These are phyloP conservation scores for Muricea muricata DNA, from an alignment of 92 coral and sea anemone species.

Conservation along the genomic window DNA sequence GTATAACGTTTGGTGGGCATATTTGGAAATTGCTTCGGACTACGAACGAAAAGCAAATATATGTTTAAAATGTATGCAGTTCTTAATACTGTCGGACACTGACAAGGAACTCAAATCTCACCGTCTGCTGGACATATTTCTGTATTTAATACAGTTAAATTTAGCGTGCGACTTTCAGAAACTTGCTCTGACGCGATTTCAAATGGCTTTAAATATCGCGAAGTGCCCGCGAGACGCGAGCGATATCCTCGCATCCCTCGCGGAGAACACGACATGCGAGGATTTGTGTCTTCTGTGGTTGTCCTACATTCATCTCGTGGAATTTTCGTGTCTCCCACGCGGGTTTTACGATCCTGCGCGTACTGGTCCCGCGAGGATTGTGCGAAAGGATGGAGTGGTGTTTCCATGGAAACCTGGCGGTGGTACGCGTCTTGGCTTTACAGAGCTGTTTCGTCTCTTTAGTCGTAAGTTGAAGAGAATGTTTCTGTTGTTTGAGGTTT, in stretches of 20 bases:
- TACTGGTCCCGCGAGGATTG: slow-evolving; percentile 85
- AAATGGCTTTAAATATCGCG: slow-evolving; percentile 62
- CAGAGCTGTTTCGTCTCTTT: slow-evolving; percentile 77
- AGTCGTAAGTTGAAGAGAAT: slow-evolving; percentile 66
- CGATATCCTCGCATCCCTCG: slow-evolving; percentile 55
- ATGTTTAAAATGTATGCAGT: slow-evolving; percentile 75
- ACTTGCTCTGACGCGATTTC: slow-evolving; percentile 68
- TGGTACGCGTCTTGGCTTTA: slow-evolving; percentile 75
- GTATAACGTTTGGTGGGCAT: slow-evolving; percentile 91
- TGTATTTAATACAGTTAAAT: slow-evolving; percentile 83
- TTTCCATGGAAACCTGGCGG: slow-evolving; percentile 96
- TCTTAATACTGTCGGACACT: slow-evolving; percentile 52
- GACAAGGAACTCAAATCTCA: slow-evolving; percentile 76
- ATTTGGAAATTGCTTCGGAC: slow-evolving; percentile 70
- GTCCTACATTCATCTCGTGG: slow-evolving; percentile 89
- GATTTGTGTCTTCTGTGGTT: slow-evolving; percentile 84
- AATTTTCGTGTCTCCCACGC: slow-evolving; percentile 87
- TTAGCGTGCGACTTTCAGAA: slow-evolving; percentile 73
- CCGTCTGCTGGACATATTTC: slow-evolving; percentile 75
- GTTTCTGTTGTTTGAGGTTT: no score
- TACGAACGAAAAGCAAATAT: slow-evolving; percentile 69
- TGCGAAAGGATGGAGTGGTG: slow-evolving; percentile 81
- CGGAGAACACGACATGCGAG: slow-evolving; percentile 54
- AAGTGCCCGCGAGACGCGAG: slow-evolving; percentile 13
- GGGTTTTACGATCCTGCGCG: slow-evolving; percentile 79